phyloP scores from a whole-genome alignment of 2,113 vertebrate species.

The Plotosus lineatus region DNA sequence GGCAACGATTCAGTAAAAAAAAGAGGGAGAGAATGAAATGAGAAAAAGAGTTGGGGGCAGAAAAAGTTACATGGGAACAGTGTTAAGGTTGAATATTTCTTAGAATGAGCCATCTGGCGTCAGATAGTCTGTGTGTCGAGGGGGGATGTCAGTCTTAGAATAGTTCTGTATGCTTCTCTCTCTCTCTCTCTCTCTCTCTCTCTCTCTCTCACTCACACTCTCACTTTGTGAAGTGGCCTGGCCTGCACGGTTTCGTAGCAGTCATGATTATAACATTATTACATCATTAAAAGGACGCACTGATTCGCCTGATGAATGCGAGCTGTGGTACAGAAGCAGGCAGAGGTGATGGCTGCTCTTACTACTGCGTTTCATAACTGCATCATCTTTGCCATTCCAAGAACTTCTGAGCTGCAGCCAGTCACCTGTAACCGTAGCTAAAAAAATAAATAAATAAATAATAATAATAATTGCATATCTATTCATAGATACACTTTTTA shows the following conservation, averaged over 20 bases:
- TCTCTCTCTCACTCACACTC: slow-evolving; percentile 56
- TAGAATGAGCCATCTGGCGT: slow-evolving; percentile 99
- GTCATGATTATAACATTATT: slow-evolving; percentile 71
- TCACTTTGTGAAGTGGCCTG: slow-evolving; percentile 50
- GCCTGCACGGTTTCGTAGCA: slow-evolving; percentile 66
- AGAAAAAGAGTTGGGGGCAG: slow-evolving; percentile 63
- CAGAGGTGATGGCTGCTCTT: slow-evolving; percentile 27
- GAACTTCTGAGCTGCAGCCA: background rate
- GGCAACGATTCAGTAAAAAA: slow-evolving; percentile 94
- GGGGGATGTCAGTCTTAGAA: slow-evolving; percentile 89
- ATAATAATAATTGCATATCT: background rate
- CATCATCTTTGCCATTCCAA: slow-evolving; percentile 21
- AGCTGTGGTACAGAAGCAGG: slow-evolving; percentile 41
- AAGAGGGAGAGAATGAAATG: slow-evolving; percentile 77
- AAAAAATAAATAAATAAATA: background rate
- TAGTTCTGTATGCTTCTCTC: slow-evolving; percentile 74
- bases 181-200: slow-evolving; percentile 61
- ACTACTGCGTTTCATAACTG: slow-evolving; percentile 29
- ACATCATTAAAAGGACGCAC: slow-evolving; percentile 68
- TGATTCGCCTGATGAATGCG: slow-evolving; percentile 60
- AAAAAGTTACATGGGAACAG: slow-evolving; percentile 99
- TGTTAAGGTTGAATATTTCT: slow-evolving; percentile 99
- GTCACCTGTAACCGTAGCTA: slow-evolving; percentile 7
- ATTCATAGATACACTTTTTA: background rate
- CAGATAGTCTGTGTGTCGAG: slow-evolving; percentile 89